Evolutionary conservation across 2,113 vertebrate species (phyloP).

Genomic region (Eretmochelys imbricata): DNA sequence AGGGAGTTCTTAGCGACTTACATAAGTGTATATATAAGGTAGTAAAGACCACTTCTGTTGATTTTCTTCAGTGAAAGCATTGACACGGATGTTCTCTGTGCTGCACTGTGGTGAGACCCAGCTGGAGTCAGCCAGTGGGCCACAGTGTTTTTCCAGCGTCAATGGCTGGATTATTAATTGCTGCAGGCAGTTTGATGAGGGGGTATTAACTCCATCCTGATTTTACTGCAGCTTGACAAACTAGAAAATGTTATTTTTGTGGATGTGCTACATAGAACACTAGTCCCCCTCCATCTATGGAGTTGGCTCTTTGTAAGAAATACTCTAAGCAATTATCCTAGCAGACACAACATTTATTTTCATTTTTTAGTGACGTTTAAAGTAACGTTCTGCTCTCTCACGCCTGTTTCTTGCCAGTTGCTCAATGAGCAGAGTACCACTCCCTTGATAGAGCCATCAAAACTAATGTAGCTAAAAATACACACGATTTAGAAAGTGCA

Average conservation of each 20-base stretch:
- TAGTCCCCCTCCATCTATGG: background rate
- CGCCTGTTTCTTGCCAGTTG: background rate
- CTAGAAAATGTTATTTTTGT: background rate
- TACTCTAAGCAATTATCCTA: slow-evolving; percentile 9
- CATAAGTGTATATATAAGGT: slow-evolving; percentile 99
- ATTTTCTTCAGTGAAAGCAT: background rate
- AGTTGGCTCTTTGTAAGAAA: background rate
- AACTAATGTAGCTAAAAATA: background rate
- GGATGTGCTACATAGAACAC: background rate
- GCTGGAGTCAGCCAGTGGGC: background rate
- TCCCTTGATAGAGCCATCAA: background rate
- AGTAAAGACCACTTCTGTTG: background rate
- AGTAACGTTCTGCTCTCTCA: slow-evolving; percentile 18
- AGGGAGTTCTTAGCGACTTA: slow-evolving; percentile 91
- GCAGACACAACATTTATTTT: slow-evolving; percentile 31
- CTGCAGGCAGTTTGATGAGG: accelerated
- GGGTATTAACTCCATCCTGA: background rate
- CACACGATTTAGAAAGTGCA: slow-evolving; percentile 26
- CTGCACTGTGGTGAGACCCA: accelerated
- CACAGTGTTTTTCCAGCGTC: background rate
- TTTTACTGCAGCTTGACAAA: background rate
- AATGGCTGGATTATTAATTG: accelerated
- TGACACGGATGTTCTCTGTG: accelerated
- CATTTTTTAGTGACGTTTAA: slow-evolving; percentile 51
- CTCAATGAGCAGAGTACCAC: background rate